phyloP scores from a whole-genome alignment of 2,888 invertebrate species.

The Tridacna crocea region DNA sequence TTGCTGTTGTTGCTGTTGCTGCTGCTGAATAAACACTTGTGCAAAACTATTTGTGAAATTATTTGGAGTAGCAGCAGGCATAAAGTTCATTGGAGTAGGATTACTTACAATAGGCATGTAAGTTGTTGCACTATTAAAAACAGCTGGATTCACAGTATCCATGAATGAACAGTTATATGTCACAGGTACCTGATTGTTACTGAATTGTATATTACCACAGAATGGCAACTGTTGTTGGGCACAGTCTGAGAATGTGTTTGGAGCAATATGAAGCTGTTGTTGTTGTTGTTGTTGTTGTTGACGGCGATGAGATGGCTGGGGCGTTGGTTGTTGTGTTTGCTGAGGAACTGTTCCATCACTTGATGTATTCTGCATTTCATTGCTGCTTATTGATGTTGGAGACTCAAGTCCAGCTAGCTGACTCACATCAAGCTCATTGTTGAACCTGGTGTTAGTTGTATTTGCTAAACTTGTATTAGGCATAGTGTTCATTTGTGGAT shows the following conservation, averaged over 20 bases:
- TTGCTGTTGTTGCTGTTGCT: conserved; percentile 72
- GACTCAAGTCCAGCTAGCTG: conserved; percentile 94
- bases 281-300: conserved; percentile 27
- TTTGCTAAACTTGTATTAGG: conserved; percentile 55
- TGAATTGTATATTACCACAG: conserved; percentile 56
- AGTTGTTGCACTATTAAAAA: conserved; percentile 44
- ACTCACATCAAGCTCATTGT: conserved; percentile 90
- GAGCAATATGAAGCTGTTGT: conserved; percentile 46
- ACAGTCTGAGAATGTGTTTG: conserved; percentile 81
- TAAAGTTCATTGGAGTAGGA: conserved; percentile 57
- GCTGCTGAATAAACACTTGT: conserved; percentile 70
- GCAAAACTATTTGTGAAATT: conserved; percentile 51
- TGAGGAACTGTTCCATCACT: conserved; percentile 86
- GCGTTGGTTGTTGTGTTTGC: conserved; percentile 65
- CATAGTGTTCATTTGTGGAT: conserved; percentile 59
- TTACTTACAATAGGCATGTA: conserved; percentile 74
- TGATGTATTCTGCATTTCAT: conserved; percentile 89
- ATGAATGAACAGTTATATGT: conserved; percentile 66
- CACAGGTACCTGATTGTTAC: conserved; percentile 59
- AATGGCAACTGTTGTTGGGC: conserved; percentile 68
- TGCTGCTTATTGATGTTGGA: conserved; percentile 92
- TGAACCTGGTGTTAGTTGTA: conserved; percentile 63
- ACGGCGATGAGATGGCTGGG: conserved; percentile 22
- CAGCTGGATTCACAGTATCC: conserved; percentile 69
- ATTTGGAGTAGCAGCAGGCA: conserved; percentile 58